Evolutionary conservation across 2,113 vertebrate species (phyloP).

Genomic region (Halcyon senegalensis): DNA sequence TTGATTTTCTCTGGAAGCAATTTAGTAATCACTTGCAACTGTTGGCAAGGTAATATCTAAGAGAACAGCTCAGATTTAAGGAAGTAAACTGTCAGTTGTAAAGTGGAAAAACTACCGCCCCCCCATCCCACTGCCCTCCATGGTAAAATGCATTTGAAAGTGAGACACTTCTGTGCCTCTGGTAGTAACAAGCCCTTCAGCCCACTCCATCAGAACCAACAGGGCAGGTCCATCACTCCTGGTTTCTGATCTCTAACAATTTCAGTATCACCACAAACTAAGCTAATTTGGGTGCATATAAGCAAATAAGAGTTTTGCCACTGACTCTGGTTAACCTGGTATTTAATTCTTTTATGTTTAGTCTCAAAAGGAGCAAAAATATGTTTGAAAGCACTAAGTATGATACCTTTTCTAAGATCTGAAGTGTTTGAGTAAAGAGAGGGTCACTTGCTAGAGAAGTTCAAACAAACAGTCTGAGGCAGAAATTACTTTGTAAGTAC

Average conservation of each 20-base stretch:
- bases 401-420: not conserved
- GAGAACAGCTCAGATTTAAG: not conserved
- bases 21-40: conserved; percentile 14
- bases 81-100: not conserved
- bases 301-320: not conserved
- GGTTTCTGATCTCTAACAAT: not conserved
- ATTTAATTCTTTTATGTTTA: not conserved
- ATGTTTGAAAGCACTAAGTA: not conserved
- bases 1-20: not conserved
- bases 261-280: not conserved
- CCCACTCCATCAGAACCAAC: not conserved
- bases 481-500: not conserved
- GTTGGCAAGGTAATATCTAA: not conserved
- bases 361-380: not conserved
- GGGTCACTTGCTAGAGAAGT: not conserved
- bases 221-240: not conserved
- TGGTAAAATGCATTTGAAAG: not conserved
- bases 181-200: not conserved
- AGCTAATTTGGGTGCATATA: not conserved
- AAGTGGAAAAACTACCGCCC: not conserved
- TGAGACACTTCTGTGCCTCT: not conserved
- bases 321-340: not conserved
- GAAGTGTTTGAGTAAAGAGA: not conserved
- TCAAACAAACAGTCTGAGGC: not conserved
- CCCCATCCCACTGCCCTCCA: too few relatives aligned